Percentiles rank a stretch among this genome's conserved stretches.
These are phyloP conservation scores for Melieria crassipennis DNA, from an alignment of 2,888 invertebrate genomes.

Conservation along the genomic window DNA sequence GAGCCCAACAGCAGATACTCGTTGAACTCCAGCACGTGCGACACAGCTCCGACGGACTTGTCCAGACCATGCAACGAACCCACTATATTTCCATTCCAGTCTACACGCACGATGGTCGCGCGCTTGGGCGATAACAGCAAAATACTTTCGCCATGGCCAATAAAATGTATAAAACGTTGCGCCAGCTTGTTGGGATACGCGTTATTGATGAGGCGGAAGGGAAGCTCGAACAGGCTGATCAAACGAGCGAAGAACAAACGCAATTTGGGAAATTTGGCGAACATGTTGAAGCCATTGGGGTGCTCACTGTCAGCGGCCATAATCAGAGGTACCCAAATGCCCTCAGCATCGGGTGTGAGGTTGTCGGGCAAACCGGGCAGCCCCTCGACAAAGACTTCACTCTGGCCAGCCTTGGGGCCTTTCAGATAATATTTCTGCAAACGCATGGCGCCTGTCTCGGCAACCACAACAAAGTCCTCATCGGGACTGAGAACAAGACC, in stretches of 20 bases:
- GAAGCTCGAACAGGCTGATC: constrained; percentile 70
- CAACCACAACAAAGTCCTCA: constrained; percentile 82
- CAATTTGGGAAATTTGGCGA: constrained; percentile 72
- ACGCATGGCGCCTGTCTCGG: constrained; percentile 75
- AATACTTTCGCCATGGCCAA: constrained; percentile 72
- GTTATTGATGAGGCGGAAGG: constrained; percentile 72
- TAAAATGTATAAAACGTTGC: constrained; percentile 73
- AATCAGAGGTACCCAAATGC: constrained; percentile 74
- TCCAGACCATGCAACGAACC: constrained; percentile 75
- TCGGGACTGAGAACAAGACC: constrained; percentile 85
- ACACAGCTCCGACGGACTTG: constrained; percentile 68
- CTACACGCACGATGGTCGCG: constrained; percentile 73
- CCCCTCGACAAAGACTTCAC: constrained; percentile 83
- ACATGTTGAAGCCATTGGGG: constrained; percentile 69
- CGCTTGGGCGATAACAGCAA: constrained; percentile 62
- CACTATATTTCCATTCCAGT: constrained; percentile 77
- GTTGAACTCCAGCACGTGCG: constrained; percentile 75
- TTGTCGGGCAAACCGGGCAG: constrained; percentile 72
- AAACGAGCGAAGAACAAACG: constrained; percentile 75
- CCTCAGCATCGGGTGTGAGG: constrained; percentile 72
- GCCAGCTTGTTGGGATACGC: constrained; percentile 74
- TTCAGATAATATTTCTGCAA: constrained; percentile 81
- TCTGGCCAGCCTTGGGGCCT: constrained; percentile 82
- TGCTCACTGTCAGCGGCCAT: constrained; percentile 69
- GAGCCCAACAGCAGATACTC: constrained; percentile 75